Percentiles rank a stretch among this genome's conserved stretches.
These are phyloP conservation scores for Sturmia bella DNA, from an alignment of 2,888 invertebrate species.

Conservation along the genomic window DNA sequence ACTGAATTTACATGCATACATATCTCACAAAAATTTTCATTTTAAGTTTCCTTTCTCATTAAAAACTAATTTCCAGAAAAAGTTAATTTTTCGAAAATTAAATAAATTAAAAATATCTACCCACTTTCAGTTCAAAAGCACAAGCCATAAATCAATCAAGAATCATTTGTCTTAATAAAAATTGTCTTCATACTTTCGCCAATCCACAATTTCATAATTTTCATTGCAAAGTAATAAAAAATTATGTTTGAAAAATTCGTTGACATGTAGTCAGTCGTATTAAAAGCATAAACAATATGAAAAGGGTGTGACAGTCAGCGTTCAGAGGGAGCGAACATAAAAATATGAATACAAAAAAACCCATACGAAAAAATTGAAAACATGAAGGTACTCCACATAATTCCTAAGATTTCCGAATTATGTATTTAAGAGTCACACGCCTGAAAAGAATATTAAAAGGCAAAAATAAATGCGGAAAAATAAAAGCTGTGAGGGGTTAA, in stretches of 20 bases:
- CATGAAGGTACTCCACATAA: constrained; percentile 55
- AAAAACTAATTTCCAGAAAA: too few species aligned
- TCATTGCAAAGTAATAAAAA: constrained; percentile 18
- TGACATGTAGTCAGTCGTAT: constrained; percentile 70
- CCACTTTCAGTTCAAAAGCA: not conserved
- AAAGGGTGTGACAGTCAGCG: constrained; percentile 71
- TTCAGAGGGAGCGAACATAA: constrained; percentile 19
- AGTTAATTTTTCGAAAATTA: not conserved
- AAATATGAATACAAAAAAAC: constrained; percentile 3
- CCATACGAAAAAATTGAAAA: not conserved
- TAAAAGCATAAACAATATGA: constrained; percentile 64
- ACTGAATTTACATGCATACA: too few species aligned
- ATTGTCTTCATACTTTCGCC: constrained; percentile 58
- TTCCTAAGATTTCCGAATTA: constrained; percentile 62
- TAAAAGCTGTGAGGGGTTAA: not conserved
- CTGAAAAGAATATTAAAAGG: constrained; percentile 26
- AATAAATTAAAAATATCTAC: not conserved
- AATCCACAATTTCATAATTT: constrained; percentile 21
- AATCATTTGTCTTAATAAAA: constrained; percentile 80
- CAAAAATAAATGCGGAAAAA: constrained; percentile 27
- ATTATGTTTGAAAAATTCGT: constrained; percentile 51
- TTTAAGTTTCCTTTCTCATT: too few species aligned
- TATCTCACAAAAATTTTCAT: too few species aligned
- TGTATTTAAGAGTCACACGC: constrained; percentile 60
- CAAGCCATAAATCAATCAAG: constrained; percentile 69